Base-by-base conservation (phyloP, 2,797 vertebrate genomes). In the Esox lucius region DNA sequence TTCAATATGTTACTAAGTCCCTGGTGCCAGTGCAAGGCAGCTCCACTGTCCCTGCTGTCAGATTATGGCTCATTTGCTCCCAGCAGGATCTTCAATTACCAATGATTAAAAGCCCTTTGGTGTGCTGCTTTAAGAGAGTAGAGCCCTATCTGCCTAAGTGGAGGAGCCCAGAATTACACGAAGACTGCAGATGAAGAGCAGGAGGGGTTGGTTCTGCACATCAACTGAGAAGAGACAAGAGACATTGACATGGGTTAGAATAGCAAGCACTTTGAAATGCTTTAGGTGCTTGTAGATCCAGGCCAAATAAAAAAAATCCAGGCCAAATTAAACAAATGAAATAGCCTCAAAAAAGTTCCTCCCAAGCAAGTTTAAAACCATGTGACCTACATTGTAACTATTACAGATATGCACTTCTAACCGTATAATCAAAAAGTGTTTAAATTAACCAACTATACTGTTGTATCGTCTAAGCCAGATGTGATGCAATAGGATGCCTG, bases 71-170 rank as follows among this genome's bases (percentile, higher is more conserved):
- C 85, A 89, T 93, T 93, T 91, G 85, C 83, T 90, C 90, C 79
- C 92, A 92, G 90, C 91, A 86, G 89, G 88, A 81, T 92, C 86
- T 87, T 91, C 88, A 91, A 90, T 93, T 91, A 92, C 84, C 87
- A 84, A 75, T 90, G 90, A 93, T 93, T 94, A 91, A 94, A 90
- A 85, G 77, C 85, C 61, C 81, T 85, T 88, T 80, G 77, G 82
- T 85, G 79, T 81, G 88, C 70, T 72, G 88, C 71, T 72, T 86
- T 82, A 84, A 85, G 68, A 83, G 79, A 86, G 86, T 80, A 22
- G n/a, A 75, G 13, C 77, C 62, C 49, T 51, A 51, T 51, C 49
- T 56, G 19, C 51, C 19, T 56, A 56, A 56, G 1, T 56, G 19
- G 15, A 56, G 51, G 4, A 56, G 8, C 9, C n/a, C 26, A 16